phyloP scores from a whole-genome alignment of 2,113 vertebrate genomes.

The Stigmatopora nigra region DNA sequence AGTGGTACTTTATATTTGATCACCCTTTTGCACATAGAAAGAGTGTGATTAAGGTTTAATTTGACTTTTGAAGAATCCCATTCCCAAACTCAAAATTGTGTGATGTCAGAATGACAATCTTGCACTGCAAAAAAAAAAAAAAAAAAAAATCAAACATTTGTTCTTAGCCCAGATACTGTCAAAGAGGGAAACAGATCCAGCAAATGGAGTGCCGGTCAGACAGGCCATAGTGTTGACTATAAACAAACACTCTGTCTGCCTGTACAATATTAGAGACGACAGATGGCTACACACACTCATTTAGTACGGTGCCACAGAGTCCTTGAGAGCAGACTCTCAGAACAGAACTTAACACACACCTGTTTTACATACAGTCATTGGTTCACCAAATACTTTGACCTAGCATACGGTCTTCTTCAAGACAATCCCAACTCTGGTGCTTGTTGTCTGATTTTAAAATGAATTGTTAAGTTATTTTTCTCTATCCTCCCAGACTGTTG shows the following conservation, averaged over 20 bases:
- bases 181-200: slow-evolving; percentile 34
- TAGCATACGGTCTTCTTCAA: background rate
- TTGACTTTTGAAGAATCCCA: background rate
- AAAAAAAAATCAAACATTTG: background rate
- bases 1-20: background rate
- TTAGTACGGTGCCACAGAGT: slow-evolving; percentile 15
- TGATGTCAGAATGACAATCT: background rate
- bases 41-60: background rate
- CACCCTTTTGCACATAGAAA: background rate
- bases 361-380: slow-evolving; percentile 33
- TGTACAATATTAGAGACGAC: slow-evolving; percentile 29
- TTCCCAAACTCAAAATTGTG: background rate
- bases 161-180: background rate
- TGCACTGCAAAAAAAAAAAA: background rate
- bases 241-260: slow-evolving; percentile 62
- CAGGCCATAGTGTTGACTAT: slow-evolving; percentile 66
- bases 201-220: slow-evolving; percentile 37
- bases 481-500: slow-evolving; percentile 70
- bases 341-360: slow-evolving; percentile 44
- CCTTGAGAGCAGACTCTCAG: slow-evolving; percentile 42
- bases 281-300: slow-evolving; percentile 31
- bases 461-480: background rate
- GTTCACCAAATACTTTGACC: background rate
- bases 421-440: background rate
- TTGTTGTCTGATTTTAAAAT: background rate